These are phyloP conservation scores for Takifugu bimaculatus DNA, from an alignment of 2,113 vertebrate genomes.

Conservation along the genomic window DNA sequence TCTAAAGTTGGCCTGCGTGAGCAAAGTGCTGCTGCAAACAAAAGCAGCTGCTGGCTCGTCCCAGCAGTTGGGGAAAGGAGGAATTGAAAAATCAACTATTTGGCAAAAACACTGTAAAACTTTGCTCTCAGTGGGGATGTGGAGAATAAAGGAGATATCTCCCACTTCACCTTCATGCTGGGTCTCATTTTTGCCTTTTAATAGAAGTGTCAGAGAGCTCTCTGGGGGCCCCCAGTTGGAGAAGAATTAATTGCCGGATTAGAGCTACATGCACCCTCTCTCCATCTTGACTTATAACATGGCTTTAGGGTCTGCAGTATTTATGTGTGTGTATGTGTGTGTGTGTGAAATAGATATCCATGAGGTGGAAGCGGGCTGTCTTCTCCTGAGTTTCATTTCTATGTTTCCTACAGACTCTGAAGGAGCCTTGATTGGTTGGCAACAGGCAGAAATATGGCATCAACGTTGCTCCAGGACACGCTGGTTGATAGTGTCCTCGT, in stretches of 20 bases:
- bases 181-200: slow-evolving; percentile 65
- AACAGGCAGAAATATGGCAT: too few species aligned
- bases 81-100: slow-evolving; percentile 18
- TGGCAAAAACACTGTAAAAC: slow-evolving; percentile 34
- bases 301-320: slow-evolving; percentile 42
- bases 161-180: slow-evolving; percentile 60
- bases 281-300: slow-evolving; percentile 54
- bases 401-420: too few species aligned
- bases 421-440: too few species aligned
- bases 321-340: slow-evolving; percentile 6
- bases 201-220: slow-evolving; percentile 62
- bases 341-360: too few species aligned
- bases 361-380: too few species aligned
- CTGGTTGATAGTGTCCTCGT: too few species aligned
- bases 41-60: not conserved
- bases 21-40: too few species aligned
- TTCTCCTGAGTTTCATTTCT: too few species aligned
- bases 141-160: slow-evolving; percentile 34
- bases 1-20: too few species aligned
- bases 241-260: slow-evolving; percentile 67
- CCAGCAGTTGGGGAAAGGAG: not conserved
- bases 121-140: slow-evolving; percentile 41
- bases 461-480: too few species aligned
- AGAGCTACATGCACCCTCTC: slow-evolving; percentile 56
- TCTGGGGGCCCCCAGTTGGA: slow-evolving; percentile 58